phyloP scores from a whole-genome alignment of 2,797 vertebrate genomes.

The Pitangus sulphuratus region DNA sequence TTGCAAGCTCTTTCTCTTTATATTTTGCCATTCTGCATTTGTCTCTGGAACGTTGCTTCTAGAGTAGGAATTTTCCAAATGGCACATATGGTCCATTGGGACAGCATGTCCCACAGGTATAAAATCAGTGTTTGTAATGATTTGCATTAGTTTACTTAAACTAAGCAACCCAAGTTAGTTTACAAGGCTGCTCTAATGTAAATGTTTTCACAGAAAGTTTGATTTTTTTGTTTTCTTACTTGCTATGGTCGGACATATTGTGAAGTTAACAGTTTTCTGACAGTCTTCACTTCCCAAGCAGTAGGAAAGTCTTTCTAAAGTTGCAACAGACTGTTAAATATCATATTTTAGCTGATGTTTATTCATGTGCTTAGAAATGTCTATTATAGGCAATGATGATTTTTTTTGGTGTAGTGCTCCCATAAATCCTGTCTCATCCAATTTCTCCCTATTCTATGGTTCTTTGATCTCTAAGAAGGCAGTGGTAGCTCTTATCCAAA shows the following conservation, averaged over 20 bases:
- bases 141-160: background rate
- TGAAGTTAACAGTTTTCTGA: slow-evolving; percentile 1
- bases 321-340: background rate
- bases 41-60: background rate
- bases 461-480: background rate
- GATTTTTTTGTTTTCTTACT: background rate
- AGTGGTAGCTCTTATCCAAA: background rate
- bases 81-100: background rate
- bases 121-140: background rate
- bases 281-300: background rate
- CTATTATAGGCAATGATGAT: background rate
- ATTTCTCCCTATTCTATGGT: background rate
- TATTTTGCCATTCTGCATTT: background rate
- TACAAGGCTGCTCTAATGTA: background rate
- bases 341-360: background rate
- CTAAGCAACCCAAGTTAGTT: background rate
- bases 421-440: background rate
- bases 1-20: background rate
- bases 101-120: background rate
- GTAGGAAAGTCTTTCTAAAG: background rate
- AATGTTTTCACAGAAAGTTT: background rate
- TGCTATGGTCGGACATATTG: background rate
- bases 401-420: background rate
- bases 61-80: background rate
- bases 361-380: background rate